phyloP scores from a whole-genome alignment of 1,140 invertebrate species.

The Hyles euphorbiae region DNA sequence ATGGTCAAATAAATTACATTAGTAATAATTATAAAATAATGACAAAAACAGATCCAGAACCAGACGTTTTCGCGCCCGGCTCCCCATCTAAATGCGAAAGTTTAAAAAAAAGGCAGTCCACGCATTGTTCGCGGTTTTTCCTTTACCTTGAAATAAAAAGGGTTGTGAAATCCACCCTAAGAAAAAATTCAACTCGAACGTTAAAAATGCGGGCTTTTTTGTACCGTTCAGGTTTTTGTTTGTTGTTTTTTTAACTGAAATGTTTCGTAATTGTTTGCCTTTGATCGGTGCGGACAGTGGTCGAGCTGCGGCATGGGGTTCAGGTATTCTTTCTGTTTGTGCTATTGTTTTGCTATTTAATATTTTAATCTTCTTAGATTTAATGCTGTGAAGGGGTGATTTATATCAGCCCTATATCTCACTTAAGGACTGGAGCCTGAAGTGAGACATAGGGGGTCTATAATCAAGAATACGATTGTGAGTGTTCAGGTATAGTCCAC shows the following conservation, averaged over 20 bases:
- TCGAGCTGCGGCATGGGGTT: neutral
- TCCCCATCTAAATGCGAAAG: slow-evolving; percentile 3
- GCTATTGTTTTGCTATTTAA: neutral
- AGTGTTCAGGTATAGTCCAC: no score
- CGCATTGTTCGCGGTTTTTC: slow-evolving; percentile 9
- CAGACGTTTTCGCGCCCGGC: slow-evolving; percentile 16
- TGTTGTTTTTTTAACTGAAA: slow-evolving; percentile 31
- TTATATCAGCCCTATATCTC: no score
- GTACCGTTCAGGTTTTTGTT: slow-evolving; percentile 27
- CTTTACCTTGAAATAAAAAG: slow-evolving; percentile 9
- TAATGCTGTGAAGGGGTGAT: no score
- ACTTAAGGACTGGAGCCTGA: no score
- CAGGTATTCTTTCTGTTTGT: neutral
- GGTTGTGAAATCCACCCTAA: slow-evolving; percentile 12
- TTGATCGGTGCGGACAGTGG: slow-evolving; percentile 28
- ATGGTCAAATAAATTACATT: no score
- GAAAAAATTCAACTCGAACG: slow-evolving; percentile 34
- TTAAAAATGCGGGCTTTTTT: slow-evolving; percentile 33
- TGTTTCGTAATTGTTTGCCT: slow-evolving; percentile 40
- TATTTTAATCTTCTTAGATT: no score
- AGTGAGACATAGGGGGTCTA: no score
- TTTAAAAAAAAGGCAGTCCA: slow-evolving; percentile 7
- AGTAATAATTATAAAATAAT: slow-evolving; percentile 12
- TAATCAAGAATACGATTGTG: no score
- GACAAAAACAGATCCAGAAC: slow-evolving; percentile 4